Conservation (phyloP, 2,797 vertebrate genomes). For the Sebastes trivittatus region DNA sequence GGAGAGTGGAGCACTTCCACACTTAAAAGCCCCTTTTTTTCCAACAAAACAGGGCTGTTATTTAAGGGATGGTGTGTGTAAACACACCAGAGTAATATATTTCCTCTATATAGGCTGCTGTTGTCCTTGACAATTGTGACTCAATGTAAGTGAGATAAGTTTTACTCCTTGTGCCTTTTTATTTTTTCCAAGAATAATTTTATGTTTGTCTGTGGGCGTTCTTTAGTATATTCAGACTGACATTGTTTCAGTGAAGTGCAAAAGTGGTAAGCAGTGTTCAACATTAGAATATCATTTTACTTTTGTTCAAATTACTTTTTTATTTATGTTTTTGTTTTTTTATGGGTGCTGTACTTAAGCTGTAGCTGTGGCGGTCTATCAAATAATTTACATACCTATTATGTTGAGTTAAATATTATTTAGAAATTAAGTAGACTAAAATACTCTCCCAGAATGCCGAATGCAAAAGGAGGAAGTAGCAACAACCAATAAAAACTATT, state of each 20-base stretch:
- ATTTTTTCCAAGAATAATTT: slow-evolving; percentile 16
- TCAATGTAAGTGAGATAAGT: slow-evolving; percentile 61
- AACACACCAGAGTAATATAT: slow-evolving; percentile 69
- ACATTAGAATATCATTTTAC: background rate
- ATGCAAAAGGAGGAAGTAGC: background rate
- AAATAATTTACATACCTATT: background rate
- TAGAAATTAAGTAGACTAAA: background rate
- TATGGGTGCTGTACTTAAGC: background rate
- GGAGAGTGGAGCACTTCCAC: slow-evolving; percentile 77
- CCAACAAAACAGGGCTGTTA: slow-evolving; percentile 81
- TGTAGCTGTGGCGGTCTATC: background rate
- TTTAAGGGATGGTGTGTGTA: slow-evolving; percentile 76
- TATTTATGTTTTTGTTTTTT: background rate
- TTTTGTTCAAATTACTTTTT: background rate
- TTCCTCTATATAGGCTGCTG: slow-evolving; percentile 52
- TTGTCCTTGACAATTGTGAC: slow-evolving; percentile 68
- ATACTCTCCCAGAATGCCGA: background rate
- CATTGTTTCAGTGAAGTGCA: background rate
- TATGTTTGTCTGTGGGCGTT: slow-evolving; percentile 16
- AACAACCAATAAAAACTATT: background rate
- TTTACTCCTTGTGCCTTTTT: background rate
- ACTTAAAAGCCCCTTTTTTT: slow-evolving; percentile 80
- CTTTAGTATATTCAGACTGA: background rate
- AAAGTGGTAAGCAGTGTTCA: slow-evolving; percentile 18
- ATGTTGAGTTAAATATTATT: background rate